A percentile compares a stretch with the other conserved stretches of the same genome.
Evolutionary conservation across 2,113 vertebrate genomes (phyloP).

Genomic region (Chitala chitala): DNA sequence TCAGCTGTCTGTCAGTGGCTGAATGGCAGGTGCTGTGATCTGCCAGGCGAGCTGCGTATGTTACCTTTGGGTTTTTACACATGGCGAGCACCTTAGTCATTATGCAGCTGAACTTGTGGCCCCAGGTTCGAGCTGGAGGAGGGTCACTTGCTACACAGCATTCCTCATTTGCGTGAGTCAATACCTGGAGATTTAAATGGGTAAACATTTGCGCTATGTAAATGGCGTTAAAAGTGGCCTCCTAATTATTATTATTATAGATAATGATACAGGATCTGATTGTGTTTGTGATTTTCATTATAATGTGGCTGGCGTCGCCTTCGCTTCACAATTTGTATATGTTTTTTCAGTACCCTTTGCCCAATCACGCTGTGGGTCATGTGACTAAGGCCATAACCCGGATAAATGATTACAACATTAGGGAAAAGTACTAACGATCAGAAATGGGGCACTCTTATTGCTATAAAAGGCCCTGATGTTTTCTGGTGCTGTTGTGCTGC

Average conservation of each 20-base stretch:
- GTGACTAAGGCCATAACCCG: neutral
- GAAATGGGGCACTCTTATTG: neutral
- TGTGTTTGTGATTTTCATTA: conserved; percentile 16
- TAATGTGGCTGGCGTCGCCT: no score
- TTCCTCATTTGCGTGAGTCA: neutral
- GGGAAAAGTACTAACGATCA: neutral
- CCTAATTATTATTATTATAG: conserved; percentile 1
- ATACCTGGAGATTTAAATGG: neutral
- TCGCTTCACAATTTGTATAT: neutral
- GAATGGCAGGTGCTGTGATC: neutral
- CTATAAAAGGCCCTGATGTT: neutral
- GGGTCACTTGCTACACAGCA: neutral
- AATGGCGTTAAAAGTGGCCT: conserved; percentile 6
- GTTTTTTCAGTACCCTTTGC: neutral
- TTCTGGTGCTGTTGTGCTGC: no score
- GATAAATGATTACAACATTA: neutral
- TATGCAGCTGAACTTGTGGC: neutral
- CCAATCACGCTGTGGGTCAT: neutral
- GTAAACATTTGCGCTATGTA: conserved; percentile 3
- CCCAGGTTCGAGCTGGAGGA: neutral
- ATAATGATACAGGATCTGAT: conserved; percentile 16
- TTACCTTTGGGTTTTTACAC: no score
- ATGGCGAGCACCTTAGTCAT: no score
- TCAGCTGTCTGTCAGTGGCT: neutral
- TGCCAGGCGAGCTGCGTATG: neutral